phyloP scores from a whole-genome alignment of 2,113 vertebrate species.

The Dipodomys merriami region DNA sequence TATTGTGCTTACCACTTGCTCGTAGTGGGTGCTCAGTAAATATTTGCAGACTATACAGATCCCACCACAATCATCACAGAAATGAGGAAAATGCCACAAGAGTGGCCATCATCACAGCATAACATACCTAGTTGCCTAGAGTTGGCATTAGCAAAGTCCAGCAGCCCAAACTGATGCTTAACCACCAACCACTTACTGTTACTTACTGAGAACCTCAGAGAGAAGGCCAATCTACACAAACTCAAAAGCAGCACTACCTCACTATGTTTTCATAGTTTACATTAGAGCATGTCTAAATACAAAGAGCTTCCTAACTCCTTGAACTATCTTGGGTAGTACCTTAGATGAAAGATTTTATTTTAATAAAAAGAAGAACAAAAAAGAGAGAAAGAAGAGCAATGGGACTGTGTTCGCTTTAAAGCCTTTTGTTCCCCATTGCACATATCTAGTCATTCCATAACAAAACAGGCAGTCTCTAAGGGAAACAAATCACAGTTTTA shows the following conservation, averaged over 20 bases:
- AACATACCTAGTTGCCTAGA: background rate
- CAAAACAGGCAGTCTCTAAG: background rate
- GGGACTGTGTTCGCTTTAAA: background rate
- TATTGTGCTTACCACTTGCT: background rate
- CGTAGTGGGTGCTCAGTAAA: background rate
- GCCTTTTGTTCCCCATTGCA: background rate
- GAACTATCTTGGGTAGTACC: background rate
- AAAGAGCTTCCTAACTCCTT: background rate
- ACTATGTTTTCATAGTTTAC: background rate
- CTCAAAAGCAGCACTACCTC: background rate
- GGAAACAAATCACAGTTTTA: constrained; percentile 59
- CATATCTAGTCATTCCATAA: background rate
- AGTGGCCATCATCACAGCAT: background rate
- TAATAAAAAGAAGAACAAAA: background rate
- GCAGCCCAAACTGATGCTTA: background rate
- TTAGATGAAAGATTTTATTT: background rate
- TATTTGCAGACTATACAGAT: background rate
- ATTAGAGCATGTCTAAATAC: background rate
- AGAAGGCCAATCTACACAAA: background rate
- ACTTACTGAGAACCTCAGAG: background rate
- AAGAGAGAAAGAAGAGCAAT: background rate
- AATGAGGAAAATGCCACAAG: background rate
- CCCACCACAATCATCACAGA: background rate
- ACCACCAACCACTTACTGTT: background rate
- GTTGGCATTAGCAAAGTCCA: background rate